These are phyloP conservation scores for Musca vetustissima DNA, from an alignment of 1,140 invertebrate genomes.

Conservation along the genomic window DNA sequence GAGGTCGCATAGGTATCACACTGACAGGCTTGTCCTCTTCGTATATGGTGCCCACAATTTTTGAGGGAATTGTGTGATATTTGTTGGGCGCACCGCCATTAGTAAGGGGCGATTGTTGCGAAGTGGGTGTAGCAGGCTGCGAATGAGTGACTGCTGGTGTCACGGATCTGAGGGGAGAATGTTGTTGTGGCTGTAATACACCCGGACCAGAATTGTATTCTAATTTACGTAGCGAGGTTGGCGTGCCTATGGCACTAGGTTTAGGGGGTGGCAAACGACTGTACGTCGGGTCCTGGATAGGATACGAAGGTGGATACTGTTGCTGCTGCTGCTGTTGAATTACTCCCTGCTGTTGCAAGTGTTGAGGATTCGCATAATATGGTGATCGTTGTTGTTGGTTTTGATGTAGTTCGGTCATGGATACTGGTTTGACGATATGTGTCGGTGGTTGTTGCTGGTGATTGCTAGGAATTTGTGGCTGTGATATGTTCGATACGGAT, in stretches of 20 bases:
- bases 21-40: conserved; percentile 81
- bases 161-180: conserved; percentile 15
- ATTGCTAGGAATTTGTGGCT: conserved; percentile 48
- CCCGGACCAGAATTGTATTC: conserved; percentile 49
- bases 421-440: conserved; percentile 48
- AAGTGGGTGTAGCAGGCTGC: conserved; percentile 12
- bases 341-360: conserved; percentile 30
- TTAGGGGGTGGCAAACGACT: conserved; percentile 44
- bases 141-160: conserved; percentile 31
- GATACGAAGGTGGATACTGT: conserved; percentile 19
- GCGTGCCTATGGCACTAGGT: conserved; percentile 26
- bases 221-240: conserved; percentile 35
- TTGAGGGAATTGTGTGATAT: conserved; percentile 53
- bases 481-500: conserved; percentile 53
- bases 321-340: conserved; percentile 21
- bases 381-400: conserved; percentile 17
- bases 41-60: conserved; percentile 44
- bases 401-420: conserved; percentile 21
- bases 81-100: conserved; percentile 28
- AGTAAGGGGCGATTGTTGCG: neutral
- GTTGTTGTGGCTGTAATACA: conserved; percentile 34
- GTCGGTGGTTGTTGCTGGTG: conserved; percentile 35
- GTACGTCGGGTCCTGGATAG: conserved; percentile 30
- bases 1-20: conserved; percentile 89
- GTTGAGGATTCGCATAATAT: conserved; percentile 27